phyloP scores from a whole-genome alignment of 2,888 invertebrate genomes.

The Nymphalis polychloros region DNA sequence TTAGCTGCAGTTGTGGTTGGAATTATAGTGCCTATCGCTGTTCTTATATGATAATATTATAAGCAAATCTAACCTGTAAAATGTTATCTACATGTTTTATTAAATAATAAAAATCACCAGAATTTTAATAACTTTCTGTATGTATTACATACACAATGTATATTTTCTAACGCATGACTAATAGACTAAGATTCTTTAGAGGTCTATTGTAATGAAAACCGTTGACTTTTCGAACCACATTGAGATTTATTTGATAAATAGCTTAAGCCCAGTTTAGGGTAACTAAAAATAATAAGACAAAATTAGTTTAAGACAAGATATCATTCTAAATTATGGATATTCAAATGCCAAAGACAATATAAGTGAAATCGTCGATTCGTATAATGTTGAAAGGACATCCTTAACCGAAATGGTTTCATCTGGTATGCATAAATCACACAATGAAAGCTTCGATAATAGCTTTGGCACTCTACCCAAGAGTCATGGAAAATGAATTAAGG shows the following conservation, averaged over 20 bases:
- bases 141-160: not conserved
- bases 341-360: conserved; percentile 6
- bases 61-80: not conserved
- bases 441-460: conserved; percentile 9
- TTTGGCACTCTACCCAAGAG: not conserved
- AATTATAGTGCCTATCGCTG: conserved; percentile 63
- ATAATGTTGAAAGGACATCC: not conserved
- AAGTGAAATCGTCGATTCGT: not conserved
- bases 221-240: too few species aligned
- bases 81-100: not conserved
- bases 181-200: too few species aligned
- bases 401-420: conserved; percentile 6
- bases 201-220: too few species aligned
- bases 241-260: too few species aligned
- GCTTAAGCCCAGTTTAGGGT: too few species aligned
- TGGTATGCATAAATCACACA: conserved; percentile 1
- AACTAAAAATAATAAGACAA: too few species aligned
- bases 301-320: too few species aligned
- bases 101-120: not conserved
- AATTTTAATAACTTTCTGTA: not conserved
- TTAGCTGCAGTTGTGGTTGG: conserved; percentile 64
- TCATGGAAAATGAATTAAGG: conserved; percentile 1
- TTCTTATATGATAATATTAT: conserved; percentile 44
- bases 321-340: not conserved
- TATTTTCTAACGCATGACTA: not conserved